Conservation (phyloP, 2,888 invertebrate species). For the Esperia sulphurella region DNA sequence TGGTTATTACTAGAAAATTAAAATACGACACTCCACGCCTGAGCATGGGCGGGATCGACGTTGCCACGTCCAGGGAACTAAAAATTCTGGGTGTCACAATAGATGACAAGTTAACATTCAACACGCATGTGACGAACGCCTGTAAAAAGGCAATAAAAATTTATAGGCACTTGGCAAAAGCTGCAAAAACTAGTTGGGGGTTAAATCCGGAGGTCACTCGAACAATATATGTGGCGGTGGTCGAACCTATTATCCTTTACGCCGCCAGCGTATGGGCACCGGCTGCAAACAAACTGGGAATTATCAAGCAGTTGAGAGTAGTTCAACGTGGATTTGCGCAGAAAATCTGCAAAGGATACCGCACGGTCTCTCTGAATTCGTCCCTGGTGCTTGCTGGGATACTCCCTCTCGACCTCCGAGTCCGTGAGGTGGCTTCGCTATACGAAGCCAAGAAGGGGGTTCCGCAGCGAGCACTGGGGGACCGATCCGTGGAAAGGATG, state of each 20-base stretch:
- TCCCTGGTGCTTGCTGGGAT: constrained; percentile 10
- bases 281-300: neutral
- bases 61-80: constrained; percentile 3
- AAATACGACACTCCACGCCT: constrained; percentile 12
- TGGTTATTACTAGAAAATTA: constrained; percentile 8
- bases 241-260: neutral
- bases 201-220: neutral
- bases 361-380: constrained; percentile 7
- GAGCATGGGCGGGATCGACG: constrained; percentile 7
- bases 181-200: constrained; percentile 8
- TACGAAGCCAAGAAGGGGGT: neutral
- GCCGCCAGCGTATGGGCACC: neutral
- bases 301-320: neutral
- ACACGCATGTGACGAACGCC: constrained; percentile 2
- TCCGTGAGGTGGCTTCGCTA: neutral
- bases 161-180: constrained; percentile 6
- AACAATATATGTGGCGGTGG: neutral
- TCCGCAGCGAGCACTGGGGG: too few relatives aligned
- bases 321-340: constrained; percentile 3
- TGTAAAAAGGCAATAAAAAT: constrained; percentile 9
- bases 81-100: constrained; percentile 13
- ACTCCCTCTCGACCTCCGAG: constrained; percentile 12
- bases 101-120: constrained; percentile 11
- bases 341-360: constrained; percentile 1
- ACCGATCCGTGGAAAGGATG: too few relatives aligned